Percentiles rank a stretch among this genome's conserved stretches.
phyloP scores from a whole-genome alignment of 2,797 vertebrate species.

The Furcifer pardalis region DNA sequence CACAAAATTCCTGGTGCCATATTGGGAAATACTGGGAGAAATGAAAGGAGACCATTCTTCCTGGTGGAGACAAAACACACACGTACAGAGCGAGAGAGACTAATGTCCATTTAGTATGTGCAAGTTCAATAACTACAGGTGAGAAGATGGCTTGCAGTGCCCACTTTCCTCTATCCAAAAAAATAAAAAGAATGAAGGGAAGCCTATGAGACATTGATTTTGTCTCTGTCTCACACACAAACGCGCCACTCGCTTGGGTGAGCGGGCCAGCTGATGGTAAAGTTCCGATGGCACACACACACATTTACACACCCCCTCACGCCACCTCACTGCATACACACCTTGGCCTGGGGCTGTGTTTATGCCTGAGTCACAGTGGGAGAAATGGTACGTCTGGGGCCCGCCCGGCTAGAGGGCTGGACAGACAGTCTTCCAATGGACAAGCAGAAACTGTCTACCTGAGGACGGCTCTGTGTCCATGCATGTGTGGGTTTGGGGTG shows the following conservation, averaged over 20 bases:
- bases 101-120: background rate
- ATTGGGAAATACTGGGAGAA: background rate
- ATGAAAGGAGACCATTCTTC: background rate
- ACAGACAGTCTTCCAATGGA: conserved; percentile 31
- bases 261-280: conserved; percentile 33
- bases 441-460: conserved; percentile 25
- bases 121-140: background rate
- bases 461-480: background rate
- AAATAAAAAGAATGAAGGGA: background rate
- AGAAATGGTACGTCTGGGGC: conserved; percentile 38
- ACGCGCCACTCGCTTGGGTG: background rate
- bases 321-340: conserved; percentile 27
- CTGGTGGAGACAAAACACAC: too few relatives aligned
- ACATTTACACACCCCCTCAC: conserved; percentile 16
- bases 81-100: background rate
- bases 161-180: background rate
- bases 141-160: background rate
- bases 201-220: conserved; percentile 13
- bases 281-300: conserved; percentile 23
- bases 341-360: conserved; percentile 46
- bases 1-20: background rate
- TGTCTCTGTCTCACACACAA: conserved; percentile 3
- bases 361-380: conserved; percentile 43
- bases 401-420: conserved; percentile 29
- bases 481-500: background rate